Conservation (phyloP, 2,797 vertebrate species). For the Danio jaintianensis region DNA sequence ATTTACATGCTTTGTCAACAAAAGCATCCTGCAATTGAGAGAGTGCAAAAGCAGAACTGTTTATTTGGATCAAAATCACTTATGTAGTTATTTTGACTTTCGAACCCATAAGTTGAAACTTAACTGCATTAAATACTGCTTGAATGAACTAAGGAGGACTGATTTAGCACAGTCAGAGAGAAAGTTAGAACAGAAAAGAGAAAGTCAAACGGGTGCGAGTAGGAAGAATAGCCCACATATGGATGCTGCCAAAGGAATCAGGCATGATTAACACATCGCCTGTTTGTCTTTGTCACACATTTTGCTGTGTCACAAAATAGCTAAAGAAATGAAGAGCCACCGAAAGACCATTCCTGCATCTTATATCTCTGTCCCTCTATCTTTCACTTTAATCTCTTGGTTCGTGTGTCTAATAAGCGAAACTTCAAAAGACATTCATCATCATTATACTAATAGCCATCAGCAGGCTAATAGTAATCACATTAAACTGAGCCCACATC, state of each 20-base stretch:
- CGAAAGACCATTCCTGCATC: conserved; percentile 3
- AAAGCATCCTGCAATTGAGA: background rate
- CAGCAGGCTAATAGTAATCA: conserved; percentile 24
- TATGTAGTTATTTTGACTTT: background rate
- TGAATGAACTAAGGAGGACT: conserved; percentile 2
- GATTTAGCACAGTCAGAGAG: background rate
- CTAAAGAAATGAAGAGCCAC: background rate
- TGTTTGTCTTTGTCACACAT: background rate
- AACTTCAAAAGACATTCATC: conserved; percentile 29
- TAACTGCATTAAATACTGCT: background rate
- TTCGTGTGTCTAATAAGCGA: conserved; percentile 4
- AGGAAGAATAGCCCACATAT: conserved; percentile 23
- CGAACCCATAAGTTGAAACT: background rate
- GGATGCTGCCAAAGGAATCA: conserved; percentile 49
- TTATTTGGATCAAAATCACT: background rate
- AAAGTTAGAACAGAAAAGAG: background rate
- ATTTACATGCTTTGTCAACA: background rate
- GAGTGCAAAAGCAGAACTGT: background rate
- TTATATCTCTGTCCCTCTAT: background rate
- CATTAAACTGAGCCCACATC: conserved; percentile 15
- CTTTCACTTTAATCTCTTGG: conserved; percentile 34
- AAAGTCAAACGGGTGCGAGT: background rate
- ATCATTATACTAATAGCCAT: conserved; percentile 35
- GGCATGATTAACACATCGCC: conserved; percentile 7
- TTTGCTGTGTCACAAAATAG: conserved; percentile 11